Conservation (phyloP, 53 echinoderm and acorn worm species). For the Echinarachnius parma region DNA sequence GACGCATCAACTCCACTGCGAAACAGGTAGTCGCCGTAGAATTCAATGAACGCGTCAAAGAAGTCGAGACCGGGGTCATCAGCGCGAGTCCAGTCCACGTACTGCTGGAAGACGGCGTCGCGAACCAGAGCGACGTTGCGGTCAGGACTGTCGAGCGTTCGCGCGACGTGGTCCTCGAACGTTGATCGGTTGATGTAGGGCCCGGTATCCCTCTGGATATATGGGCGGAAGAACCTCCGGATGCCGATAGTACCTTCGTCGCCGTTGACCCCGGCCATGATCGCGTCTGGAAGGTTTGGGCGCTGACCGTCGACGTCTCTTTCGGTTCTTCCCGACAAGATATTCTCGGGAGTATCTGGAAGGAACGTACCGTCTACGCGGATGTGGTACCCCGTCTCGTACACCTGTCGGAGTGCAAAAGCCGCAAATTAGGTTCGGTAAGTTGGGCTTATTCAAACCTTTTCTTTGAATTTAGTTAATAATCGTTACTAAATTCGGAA, state of each 20-base stretch:
- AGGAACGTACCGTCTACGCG: slow-evolving; percentile 52
- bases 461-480: too few species aligned
- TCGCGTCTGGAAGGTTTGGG: slow-evolving; percentile 27
- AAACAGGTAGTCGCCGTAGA: slow-evolving; percentile 39
- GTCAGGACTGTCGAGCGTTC: slow-evolving; percentile 13
- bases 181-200: slow-evolving; percentile 19
- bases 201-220: slow-evolving; percentile 4
- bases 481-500: too few species aligned
- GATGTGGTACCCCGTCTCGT: slow-evolving; percentile 9
- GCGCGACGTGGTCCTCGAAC: slow-evolving; percentile 3
- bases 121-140: not conserved
- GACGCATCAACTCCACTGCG: slow-evolving; percentile 6
- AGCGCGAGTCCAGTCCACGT: slow-evolving; percentile 54
- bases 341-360: slow-evolving; percentile 35
- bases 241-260: slow-evolving; percentile 49
- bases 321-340: slow-evolving; percentile 11
- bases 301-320: too few species aligned
- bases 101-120: slow-evolving; percentile 40
- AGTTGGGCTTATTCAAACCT: too few species aligned
- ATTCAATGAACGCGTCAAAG: slow-evolving; percentile 30
- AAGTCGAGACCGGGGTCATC: slow-evolving; percentile 44
- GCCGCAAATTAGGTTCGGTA: too few species aligned
- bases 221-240: slow-evolving; percentile 3
- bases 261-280: slow-evolving; percentile 53
- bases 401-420: slow-evolving; percentile 8